Base-by-base conservation (phyloP, 37 sponge, comb jelly and placozoan species). In the Hormiphora californensis region DNA sequence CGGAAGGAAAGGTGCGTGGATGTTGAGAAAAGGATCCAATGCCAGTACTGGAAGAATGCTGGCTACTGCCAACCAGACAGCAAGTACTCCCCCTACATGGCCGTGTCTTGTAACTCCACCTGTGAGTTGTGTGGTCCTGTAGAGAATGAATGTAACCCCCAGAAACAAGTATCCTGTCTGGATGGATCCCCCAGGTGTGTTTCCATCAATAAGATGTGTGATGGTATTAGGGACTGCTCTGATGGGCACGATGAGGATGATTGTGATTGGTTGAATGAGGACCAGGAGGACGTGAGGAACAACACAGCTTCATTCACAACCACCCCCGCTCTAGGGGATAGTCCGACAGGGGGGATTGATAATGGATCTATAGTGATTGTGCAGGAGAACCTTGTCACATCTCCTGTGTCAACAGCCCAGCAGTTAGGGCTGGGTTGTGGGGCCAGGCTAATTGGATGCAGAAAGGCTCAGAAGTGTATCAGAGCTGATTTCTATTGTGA, bases 231-330 rank as follows among this genome's bases (percentile, higher is more conserved):
- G 41, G 81, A 73, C 46, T 73, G 81, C 43, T 23, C 40, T 4
- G 25, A 39, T 41, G 81, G 81, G 2, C 81, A 40, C 23, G 81
- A 73, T 41, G 81, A 73, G 46, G 5, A 3, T 7, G 81, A 73
- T 36, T 73, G 81, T 30, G 81, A 43, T 0, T 33, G 17, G 2
- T 35, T 21, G 3, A 19, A 5, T 21, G 38, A 8, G 44, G 44
- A 73, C 27, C 2, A 39, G 23, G 41, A 11, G 28, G 23, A 21
- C 25, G 0, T 1, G 4, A 15, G 40, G 12, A 59, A 17, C 62
- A 11, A 59, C 27, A n/a, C 62, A 21, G 37, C 38, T 28, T 4
- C 3, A 21, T 15, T 7, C 19, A 28, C 11, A 7, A 28, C 8
- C 41, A 19, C 23, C 28, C 41, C 21, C 21, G 3, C 23, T 5